Evolutionary conservation across 2,797 vertebrate species (phyloP), one percentile per base, ranked within the genome.

Genomic region (Brachymystax lenok): DNA sequence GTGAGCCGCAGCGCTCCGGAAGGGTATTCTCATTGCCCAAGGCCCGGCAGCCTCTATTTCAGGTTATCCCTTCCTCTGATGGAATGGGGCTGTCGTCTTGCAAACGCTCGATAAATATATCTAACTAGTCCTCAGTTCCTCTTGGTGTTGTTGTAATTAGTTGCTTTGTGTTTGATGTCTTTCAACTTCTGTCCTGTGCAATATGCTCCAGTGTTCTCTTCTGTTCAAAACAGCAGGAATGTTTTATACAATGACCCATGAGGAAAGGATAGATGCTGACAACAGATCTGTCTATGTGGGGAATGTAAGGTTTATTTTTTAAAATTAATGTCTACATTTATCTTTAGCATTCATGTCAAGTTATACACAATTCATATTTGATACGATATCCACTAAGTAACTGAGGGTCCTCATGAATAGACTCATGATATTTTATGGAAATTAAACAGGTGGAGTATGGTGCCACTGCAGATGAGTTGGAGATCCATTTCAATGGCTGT

Each of bases 201-300:
- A 33, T n/a, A 1, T 61, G 16, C 8, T 61, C n/a, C 10, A 35
- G 56, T 24, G 30, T 52, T 54, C 46, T 21, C 69, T 63, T 12
- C 12, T 63, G 3, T 83, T 81, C 82, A 10, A 66, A 71, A 69
- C 54, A 33, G 40, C 89, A 96, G 97, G 92, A 30, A 88, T 91
- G 61, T 90, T 92, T 83, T 94, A 96, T 83, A 90, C 92, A 0
- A 91, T 92, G 93, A 94, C 86, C 3, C 89, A 92, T 0, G 90
- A 94, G 80, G 95, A 97, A 83, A 96, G 95, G 81, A 88, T 94
- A 80, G 96, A 97, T 8, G 94, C 91, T 13, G 98, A 98, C 92
- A 95, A 95, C 84, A 92, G 97, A 89, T 98, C 98, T 0, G 86
- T 99, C 85, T 98, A 97, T 0, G 97, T 98, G 77, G 97, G 97